A percentile compares a stretch with the other conserved stretches of the same genome.
Conservation (phyloP, 2,113 vertebrate genomes). For the Ciconia boyciana region DNA sequence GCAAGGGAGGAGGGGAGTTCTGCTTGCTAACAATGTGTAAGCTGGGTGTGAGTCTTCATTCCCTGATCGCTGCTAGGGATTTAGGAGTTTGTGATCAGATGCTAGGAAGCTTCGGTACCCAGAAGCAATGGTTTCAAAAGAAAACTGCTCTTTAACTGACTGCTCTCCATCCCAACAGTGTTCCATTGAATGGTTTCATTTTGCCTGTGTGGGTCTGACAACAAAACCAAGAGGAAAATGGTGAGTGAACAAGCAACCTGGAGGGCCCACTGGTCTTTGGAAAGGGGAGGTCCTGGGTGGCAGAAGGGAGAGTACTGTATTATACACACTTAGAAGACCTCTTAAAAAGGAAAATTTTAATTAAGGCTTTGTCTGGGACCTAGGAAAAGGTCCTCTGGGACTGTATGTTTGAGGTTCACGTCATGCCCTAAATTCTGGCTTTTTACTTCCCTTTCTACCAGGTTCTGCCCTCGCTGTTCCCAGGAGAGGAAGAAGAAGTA, state of each 20-base stretch:
- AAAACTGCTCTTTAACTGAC: neutral
- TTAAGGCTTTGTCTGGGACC: neutral
- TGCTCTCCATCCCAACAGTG: slow-evolving; percentile 76
- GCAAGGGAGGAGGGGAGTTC: neutral
- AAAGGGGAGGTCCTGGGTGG: neutral
- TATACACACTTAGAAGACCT: neutral
- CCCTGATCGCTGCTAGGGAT: neutral
- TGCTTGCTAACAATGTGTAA: neutral
- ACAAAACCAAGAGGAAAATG: slow-evolving; percentile 99
- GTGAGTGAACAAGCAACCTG: slow-evolving; percentile 71
- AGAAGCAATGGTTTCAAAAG: neutral
- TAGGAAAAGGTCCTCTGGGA: neutral
- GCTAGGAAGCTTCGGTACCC: neutral
- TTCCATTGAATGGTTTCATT: slow-evolving; percentile 99
- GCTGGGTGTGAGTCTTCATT: neutral
- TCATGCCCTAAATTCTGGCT: neutral
- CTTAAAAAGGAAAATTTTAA: neutral
- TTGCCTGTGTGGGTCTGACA: slow-evolving; percentile 94
- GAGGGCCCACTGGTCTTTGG: neutral
- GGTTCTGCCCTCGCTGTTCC: slow-evolving; percentile 84
- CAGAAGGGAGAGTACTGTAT: neutral
- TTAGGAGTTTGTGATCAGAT: neutral
- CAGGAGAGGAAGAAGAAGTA: slow-evolving; percentile 86
- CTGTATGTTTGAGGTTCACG: neutral
- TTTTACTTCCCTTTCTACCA: slow-evolving; percentile 21